These are phyloP conservation scores for Passer montanus DNA, from an alignment of 2,113 vertebrate genomes.

Conservation along the genomic window DNA sequence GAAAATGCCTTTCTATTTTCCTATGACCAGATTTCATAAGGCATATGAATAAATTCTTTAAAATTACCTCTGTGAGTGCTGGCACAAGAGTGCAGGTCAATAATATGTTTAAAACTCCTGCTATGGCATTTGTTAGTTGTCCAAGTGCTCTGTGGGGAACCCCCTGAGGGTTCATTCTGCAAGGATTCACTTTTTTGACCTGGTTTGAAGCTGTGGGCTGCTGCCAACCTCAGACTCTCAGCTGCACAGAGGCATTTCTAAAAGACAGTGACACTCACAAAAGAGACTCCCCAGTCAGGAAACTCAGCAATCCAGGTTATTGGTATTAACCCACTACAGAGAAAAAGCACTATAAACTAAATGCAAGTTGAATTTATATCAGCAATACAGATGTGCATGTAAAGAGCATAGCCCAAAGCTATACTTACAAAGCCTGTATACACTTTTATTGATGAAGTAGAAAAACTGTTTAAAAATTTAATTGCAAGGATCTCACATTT, in stretches of 20 bases:
- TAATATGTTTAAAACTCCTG: not conserved
- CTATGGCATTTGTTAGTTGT: not conserved
- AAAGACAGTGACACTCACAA: not conserved
- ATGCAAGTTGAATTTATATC: not conserved
- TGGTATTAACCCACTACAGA: not conserved
- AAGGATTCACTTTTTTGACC: not conserved
- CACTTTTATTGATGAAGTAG: not conserved
- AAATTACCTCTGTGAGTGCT: not conserved
- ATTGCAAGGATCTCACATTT: not conserved
- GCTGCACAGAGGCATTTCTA: not conserved
- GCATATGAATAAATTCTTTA: not conserved
- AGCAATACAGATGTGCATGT: not conserved
- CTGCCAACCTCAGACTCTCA: not conserved
- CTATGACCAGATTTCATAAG: not conserved
- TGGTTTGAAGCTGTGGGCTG: not conserved
- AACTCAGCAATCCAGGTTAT: not conserved
- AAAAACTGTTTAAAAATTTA: not conserved
- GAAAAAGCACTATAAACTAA: not conserved
- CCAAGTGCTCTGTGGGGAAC: not conserved
- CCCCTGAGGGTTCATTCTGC: not conserved
- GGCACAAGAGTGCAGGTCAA: not conserved
- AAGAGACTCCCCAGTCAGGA: not conserved
- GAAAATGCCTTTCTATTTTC: not conserved
- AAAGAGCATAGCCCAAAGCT: not conserved
- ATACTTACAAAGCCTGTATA: not conserved